Percentiles rank a stretch among this genome's conserved stretches.
Evolutionary conservation across 1,140 invertebrate genomes (phyloP).

Genomic region (Araneus ventricosus): DNA sequence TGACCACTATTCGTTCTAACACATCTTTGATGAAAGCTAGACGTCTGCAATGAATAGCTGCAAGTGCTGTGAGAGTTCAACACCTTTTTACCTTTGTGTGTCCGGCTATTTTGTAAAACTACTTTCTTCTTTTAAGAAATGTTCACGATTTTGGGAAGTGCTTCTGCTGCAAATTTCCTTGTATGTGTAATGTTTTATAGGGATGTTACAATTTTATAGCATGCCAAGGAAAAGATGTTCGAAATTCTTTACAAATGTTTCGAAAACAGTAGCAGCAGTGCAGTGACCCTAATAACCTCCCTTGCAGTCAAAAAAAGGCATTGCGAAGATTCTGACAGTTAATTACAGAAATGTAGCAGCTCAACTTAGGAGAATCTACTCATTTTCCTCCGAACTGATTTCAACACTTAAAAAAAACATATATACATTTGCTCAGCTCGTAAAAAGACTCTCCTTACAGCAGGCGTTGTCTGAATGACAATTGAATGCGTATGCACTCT

Average conservation of each 20-base stretch:
- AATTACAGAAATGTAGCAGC: slow-evolving; percentile 1
- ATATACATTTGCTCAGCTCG: not conserved
- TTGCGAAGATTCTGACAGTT: slow-evolving; percentile 31
- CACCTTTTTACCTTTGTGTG: too few species aligned
- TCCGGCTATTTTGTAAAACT: too few species aligned
- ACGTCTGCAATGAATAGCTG: too few species aligned
- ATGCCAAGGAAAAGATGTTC: not conserved
- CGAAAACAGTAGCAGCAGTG: not conserved
- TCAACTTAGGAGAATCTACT: not conserved
- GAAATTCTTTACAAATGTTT: not conserved
- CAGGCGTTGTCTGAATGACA: not conserved
- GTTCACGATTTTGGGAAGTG: too few species aligned
- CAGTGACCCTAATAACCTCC: not conserved
- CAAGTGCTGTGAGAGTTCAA: too few species aligned
- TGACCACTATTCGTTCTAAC: too few species aligned
- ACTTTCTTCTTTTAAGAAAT: too few species aligned
- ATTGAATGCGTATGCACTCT: not conserved
- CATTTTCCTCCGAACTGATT: not conserved
- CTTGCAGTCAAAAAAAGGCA: not conserved
- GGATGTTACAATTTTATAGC: not conserved
- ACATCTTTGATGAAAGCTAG: too few species aligned
- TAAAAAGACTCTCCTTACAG: not conserved
- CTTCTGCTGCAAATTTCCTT: too few species aligned
- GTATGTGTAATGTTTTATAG: not conserved
- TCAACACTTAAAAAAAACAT: not conserved